Base-by-base conservation (phyloP, 2,888 invertebrate species). In the Epinotia bilunana region DNA sequence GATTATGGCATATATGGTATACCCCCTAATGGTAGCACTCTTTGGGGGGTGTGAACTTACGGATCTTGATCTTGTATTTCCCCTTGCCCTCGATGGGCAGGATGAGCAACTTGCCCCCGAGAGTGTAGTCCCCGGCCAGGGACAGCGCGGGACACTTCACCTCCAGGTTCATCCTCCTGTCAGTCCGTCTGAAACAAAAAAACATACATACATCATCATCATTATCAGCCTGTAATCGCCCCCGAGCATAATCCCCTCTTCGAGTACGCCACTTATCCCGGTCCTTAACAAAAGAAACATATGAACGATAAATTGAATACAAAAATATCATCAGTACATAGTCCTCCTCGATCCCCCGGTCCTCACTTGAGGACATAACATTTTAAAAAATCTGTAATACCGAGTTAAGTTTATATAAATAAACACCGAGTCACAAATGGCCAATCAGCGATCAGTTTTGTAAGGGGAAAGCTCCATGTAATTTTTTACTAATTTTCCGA, bases 51-150 rank as follows among this genome's bases (percentile, higher is more conserved):
- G 1, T 6, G 2, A 20, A 87, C 91, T 88, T 77, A 93, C 93
- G 88, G 39, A 93, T 90, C 55, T 86, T 88, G 62, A 93, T 92
- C 78, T 84, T 85, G 80, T 91, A 93, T 83, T 79, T 88, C 39
- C 94, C 93, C 1, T 84, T 79, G 0, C 93, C 94, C 57, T 90
- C 79, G 16, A 94, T 88, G 7, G 88, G 87, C 79, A 93, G 80
- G 62, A 92, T 74, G 58, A 93, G 87, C 55, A 94, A 86, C 61
- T 81, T 78, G 0, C 94, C 94, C 0, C 87, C 86, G 13, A 94
- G 87, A 2, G 79, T 85, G 82, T 94, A 94, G 83, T 92, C 85
- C 0, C 94, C 93, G 0, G 80, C 76, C 82, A 93, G 80, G 23
- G 81, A 80, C 53, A 65, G 33, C 74, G 90, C 87, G 0, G 91